phyloP scores from a whole-genome alignment of 2,797 vertebrate species.

The Malurus splendens region DNA sequence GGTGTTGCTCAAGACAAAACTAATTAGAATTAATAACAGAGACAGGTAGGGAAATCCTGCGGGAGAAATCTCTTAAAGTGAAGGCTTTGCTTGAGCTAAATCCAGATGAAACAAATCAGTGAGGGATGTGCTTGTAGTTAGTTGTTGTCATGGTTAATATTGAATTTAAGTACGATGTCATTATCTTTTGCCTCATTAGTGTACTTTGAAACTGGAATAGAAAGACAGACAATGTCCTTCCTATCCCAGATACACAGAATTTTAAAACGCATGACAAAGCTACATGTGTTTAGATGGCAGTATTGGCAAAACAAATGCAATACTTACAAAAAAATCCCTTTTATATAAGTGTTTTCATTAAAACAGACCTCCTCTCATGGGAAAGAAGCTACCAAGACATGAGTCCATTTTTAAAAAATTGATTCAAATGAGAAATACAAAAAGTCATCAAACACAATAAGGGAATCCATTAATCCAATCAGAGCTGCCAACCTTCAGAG shows the following conservation, averaged over 20 bases:
- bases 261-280: not conserved
- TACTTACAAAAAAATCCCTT: not conserved
- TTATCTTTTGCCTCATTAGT: not conserved
- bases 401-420: not conserved
- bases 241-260: not conserved
- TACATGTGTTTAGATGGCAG: not conserved
- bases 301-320: not conserved
- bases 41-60: not conserved
- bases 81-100: not conserved
- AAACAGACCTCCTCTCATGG: not conserved
- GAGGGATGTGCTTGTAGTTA: not conserved
- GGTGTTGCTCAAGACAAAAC: not conserved
- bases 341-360: not conserved
- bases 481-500: not conserved
- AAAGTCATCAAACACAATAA: conserved; percentile 3
- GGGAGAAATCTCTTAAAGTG: not conserved
- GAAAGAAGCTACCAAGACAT: not conserved
- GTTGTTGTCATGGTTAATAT: not conserved
- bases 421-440: not conserved
- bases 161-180: not conserved
- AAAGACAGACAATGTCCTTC: not conserved
- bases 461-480: not conserved
- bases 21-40: not conserved
- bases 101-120: not conserved
- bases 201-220: not conserved